Conservation (phyloP, 1,140 invertebrate species). For the Drosophila bocki region DNA sequence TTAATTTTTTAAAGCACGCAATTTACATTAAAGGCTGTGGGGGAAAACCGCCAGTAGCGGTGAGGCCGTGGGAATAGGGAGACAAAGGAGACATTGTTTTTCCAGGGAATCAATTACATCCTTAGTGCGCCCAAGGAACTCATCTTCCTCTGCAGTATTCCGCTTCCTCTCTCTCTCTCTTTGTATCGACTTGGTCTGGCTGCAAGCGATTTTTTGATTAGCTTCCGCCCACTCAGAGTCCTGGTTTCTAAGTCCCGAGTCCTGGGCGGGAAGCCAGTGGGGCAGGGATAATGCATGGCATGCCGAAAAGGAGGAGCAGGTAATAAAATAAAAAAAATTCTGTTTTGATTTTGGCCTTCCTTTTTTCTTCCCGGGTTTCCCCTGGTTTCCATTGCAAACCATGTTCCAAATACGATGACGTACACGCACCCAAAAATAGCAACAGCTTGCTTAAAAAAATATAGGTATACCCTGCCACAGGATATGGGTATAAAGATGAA, state of each 20-base stretch:
- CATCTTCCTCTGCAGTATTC: constrained; percentile 7
- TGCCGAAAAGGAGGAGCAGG: constrained; percentile 49
- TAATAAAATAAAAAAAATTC: constrained; percentile 76
- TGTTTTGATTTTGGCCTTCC: constrained; percentile 59
- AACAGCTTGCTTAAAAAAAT: constrained; percentile 43
- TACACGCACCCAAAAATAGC: constrained; percentile 50
- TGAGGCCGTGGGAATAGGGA: constrained; percentile 9
- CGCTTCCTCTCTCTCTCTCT: background rate
- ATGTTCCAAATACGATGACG: constrained; percentile 26
- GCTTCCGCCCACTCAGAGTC: constrained; percentile 63
- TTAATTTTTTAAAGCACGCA: constrained; percentile 54
- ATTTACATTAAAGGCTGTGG: constrained; percentile 26
- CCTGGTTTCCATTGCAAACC: constrained; percentile 4
- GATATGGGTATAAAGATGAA: background rate
- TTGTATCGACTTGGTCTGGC: constrained; percentile 31
- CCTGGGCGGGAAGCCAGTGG: background rate
- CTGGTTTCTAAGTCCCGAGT: background rate
- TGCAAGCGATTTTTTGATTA: constrained; percentile 78
- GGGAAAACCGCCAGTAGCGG: constrained; percentile 22
- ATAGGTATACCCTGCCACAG: background rate
- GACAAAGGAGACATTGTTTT: constrained; percentile 59
- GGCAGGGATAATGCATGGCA: constrained; percentile 43
- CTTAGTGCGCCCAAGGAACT: constrained; percentile 42
- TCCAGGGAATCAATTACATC: constrained; percentile 68
- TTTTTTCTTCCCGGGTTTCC: background rate